A percentile compares a stretch with the other conserved stretches of the same genome.
These are phyloP conservation scores for Alloplasta piceator DNA, from an alignment of 2,888 invertebrate genomes.

Conservation along the genomic window DNA sequence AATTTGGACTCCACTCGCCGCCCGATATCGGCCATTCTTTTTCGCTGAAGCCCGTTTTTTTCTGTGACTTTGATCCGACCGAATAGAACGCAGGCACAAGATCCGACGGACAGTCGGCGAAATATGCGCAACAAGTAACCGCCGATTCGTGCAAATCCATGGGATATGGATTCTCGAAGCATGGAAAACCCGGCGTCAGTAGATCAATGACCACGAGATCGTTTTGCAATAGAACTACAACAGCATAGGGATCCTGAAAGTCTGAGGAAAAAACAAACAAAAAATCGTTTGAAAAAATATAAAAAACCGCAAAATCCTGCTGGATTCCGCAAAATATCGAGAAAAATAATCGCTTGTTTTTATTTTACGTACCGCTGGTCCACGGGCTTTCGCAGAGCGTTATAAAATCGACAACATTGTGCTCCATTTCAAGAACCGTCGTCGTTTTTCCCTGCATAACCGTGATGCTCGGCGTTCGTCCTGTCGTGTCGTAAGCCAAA, in stretches of 20 bases:
- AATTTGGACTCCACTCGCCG: conserved; percentile 97
- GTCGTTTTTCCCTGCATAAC: conserved; percentile 98
- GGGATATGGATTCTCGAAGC: conserved; percentile 99
- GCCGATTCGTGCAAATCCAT: conserved; percentile 99
- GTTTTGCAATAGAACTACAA: conserved; percentile 98
- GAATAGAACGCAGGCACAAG: conserved; percentile 99
- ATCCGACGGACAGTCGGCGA: conserved; percentile 99
- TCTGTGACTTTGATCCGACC: conserved; percentile 91
- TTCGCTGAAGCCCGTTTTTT: conserved; percentile 93
- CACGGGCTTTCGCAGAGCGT: conserved; percentile 98
- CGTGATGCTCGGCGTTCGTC: conserved; percentile 96
- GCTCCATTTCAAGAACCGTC: conserved; percentile 99
- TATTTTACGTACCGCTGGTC: conserved; percentile 89
- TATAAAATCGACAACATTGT: conserved; percentile 98
- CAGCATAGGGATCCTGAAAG: conserved; percentile 98
- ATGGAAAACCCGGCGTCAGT: conserved; percentile 97
- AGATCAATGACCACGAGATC: conserved; percentile 99
- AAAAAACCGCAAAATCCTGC: not conserved
- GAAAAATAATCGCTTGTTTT: conserved; percentile 4
- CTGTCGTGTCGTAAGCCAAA: conserved; percentile 94
- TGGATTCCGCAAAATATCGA: not conserved
- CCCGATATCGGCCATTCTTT: conserved; percentile 98
- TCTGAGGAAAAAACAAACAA: conserved; percentile 86
- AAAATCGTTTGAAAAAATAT: not conserved
- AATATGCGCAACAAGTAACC: conserved; percentile 98